Conservation (phyloP, 2,888 invertebrate genomes). For the Hoplodrina ambigua region DNA sequence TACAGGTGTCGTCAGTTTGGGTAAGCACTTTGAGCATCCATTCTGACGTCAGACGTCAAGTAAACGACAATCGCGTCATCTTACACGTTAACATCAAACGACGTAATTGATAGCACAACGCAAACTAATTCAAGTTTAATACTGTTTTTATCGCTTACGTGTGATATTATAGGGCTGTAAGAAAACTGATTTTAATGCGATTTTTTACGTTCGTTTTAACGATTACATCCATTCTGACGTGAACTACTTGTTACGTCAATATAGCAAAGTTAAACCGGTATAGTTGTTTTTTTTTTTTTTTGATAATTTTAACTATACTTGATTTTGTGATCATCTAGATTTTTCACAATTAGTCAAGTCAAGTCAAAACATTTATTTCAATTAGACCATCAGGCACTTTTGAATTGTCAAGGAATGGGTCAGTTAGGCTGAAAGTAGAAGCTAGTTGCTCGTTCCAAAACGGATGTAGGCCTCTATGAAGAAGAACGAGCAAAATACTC, state of each 20-base stretch:
- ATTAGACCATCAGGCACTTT: too few relatives aligned
- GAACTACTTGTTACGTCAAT: neutral
- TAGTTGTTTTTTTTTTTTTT: too few relatives aligned
- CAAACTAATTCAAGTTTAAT: conserved; percentile 13
- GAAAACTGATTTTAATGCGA: conserved; percentile 14
- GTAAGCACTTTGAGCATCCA: neutral
- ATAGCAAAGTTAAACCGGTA: neutral
- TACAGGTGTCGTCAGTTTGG: too few relatives aligned
- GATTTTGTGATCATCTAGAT: neutral
- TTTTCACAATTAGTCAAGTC: neutral
- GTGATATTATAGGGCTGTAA: neutral
- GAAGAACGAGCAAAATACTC: too few relatives aligned
- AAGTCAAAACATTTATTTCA: too few relatives aligned
- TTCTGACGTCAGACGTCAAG: conserved; percentile 6
- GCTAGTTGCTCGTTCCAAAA: too few relatives aligned
- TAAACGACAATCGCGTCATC: conserved; percentile 18
- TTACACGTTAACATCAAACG: conserved; percentile 10
- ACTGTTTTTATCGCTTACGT: conserved; percentile 38
- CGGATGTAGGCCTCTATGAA: too few relatives aligned
- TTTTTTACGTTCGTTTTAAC: conserved; percentile 11
- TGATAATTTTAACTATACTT: neutral
- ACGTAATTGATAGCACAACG: conserved; percentile 16
- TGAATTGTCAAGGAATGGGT: too few relatives aligned
- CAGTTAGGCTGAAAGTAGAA: too few relatives aligned
- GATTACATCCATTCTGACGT: conserved; percentile 11